phyloP scores from a whole-genome alignment of 2,113 vertebrate species.

The Murina feae region DNA sequence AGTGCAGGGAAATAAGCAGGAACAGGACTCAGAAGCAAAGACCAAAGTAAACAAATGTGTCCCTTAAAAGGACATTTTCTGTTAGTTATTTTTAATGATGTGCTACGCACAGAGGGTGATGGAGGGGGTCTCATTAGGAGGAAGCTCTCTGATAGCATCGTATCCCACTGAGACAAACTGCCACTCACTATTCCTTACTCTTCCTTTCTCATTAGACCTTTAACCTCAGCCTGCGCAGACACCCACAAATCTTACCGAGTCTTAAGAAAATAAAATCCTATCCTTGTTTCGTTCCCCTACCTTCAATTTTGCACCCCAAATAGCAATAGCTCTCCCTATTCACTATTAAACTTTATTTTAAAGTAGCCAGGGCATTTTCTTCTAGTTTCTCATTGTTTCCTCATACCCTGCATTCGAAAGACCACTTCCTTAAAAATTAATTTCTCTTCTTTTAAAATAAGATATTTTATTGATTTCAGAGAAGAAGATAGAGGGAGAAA shows the following conservation, averaged over 20 bases:
- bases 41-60: slow-evolving; percentile 24
- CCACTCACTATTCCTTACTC: neutral
- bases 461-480: no score
- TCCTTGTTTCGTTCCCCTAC: neutral
- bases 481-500: no score
- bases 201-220: neutral
- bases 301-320: neutral
- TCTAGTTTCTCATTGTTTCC: neutral
- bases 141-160: neutral
- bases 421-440: neutral
- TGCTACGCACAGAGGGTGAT: neutral
- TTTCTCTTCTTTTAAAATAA: no score
- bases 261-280: neutral
- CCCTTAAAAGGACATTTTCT: neutral
- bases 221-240: neutral
- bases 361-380: neutral
- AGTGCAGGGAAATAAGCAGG: slow-evolving; percentile 31
- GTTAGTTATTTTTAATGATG: slow-evolving; percentile 54
- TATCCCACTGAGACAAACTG: neutral
- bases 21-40: slow-evolving; percentile 13
- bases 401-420: neutral
- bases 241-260: neutral
- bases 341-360: neutral
- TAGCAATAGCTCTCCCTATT: neutral
- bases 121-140: slow-evolving; percentile 19